A percentile compares a stretch with the other conserved stretches of the same genome.
These are phyloP conservation scores for Drosophila parabipectinata DNA, from an alignment of 1,140 invertebrate genomes.

Conservation along the genomic window DNA sequence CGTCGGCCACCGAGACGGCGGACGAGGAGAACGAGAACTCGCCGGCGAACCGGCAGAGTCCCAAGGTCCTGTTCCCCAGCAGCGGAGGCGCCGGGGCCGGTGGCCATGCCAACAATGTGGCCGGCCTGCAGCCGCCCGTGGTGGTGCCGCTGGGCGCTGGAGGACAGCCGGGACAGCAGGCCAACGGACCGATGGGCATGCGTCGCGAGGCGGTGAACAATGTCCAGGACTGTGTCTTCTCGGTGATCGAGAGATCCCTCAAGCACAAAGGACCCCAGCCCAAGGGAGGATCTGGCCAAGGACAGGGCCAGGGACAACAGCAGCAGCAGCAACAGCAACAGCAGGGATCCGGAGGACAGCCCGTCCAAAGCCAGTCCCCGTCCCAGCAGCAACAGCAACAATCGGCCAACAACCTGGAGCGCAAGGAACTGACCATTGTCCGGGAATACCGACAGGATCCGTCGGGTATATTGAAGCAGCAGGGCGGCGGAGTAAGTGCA, in stretches of 20 bases:
- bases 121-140: conserved; percentile 45
- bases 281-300: conserved; percentile 56
- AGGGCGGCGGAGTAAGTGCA: background rate
- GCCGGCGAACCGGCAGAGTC: conserved; percentile 85
- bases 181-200: conserved; percentile 76
- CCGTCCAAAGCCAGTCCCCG: conserved; percentile 16
- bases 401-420: conserved; percentile 71
- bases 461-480: conserved; percentile 53
- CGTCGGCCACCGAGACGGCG: conserved; percentile 94
- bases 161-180: conserved; percentile 34
- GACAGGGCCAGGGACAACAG: conserved; percentile 60
- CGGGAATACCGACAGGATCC: conserved; percentile 84
- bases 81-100: background rate
- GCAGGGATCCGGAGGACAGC: conserved; percentile 19
- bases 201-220: conserved; percentile 68
- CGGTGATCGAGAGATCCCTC: conserved; percentile 65
- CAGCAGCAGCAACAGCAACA: conserved; percentile 48
- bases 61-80: conserved; percentile 71
- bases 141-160: conserved; percentile 17
- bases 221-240: conserved; percentile 78
- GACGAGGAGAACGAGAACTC: conserved; percentile 89
- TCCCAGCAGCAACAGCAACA: conserved; percentile 61
- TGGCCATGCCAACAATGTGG: conserved; percentile 49
- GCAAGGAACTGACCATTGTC: conserved; percentile 85
- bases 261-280: conserved; percentile 84